Evolutionary conservation across 2,113 vertebrate species (phyloP), one percentile per base, ranked within the genome.

Genomic region (Clarias macrocephalus): DNA sequence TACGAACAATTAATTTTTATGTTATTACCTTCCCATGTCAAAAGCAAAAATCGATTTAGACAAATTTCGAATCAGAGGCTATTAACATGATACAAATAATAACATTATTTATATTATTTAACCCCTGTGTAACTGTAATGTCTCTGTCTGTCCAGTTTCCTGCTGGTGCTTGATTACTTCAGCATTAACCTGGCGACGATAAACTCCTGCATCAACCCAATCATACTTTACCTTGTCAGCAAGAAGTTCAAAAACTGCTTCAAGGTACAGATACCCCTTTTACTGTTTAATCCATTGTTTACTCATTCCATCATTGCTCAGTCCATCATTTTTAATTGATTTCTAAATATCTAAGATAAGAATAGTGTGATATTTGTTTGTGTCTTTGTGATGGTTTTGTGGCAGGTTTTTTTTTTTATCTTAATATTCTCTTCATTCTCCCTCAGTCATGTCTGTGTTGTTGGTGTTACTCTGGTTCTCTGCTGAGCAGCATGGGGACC

Each of bases 171-270:
- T 91, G 97, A 99, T 94, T 98, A 98, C 89, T 94, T 98, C 84
- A 93, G 97, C 87, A 96, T 97, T 86, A 99, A 99, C 91, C 92
- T 99, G 93, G 98, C 98, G 18, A 98, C 97, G 72, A 95, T 98
- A 94, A 99, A 99, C 93, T 99, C 98, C 86, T 99, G 98, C 92
- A 99, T 99, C 96, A 99, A 99, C 70, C 98, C 98, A 88, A 99
- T 99, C 89, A 97, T 98, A 89, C 96, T 99, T 73, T 99, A 95
- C 93, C 97, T 97, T 75, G 98, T 99, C 91, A 99, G 97, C 96
- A 99, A 97, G 96, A 99, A 97, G 90, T 99, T 99, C 93, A 99
- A 98, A 93, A 98, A 96, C 91, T 99, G 97, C 90, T 99, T 99
- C 92, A 97, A 97, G 97, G 98, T 99, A 96, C 95, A 75, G 13